Conservation (phyloP, 2,888 invertebrate genomes). For the Uropetala carovei region DNA sequence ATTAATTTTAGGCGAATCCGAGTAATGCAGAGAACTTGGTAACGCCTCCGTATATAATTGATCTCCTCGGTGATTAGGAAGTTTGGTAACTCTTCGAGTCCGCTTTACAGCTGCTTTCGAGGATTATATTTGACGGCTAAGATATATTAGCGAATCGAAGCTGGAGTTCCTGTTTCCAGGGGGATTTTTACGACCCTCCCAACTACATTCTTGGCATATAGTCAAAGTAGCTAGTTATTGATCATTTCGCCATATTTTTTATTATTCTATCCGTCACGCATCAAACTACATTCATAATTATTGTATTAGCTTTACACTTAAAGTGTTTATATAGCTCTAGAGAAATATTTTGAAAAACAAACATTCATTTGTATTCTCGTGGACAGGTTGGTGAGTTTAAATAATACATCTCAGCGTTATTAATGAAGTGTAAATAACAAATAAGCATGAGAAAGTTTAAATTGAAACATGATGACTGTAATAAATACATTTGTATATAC, state of each 20-base stretch:
- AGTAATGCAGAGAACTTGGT: neutral
- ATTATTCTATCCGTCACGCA: neutral
- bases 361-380: no score
- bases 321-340: no score
- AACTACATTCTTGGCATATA: neutral
- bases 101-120: neutral
- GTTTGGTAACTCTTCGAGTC: neutral
- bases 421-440: no score
- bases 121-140: neutral
- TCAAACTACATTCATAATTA: neutral
- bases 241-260: neutral
- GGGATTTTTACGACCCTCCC: neutral
- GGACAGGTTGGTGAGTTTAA: no score
- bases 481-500: no score
- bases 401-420: no score
- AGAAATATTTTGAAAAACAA: no score
- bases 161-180: no score
- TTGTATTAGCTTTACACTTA: no score
- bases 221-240: neutral
- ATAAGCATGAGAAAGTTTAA: no score
- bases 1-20: neutral
- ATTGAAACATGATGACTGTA: no score
- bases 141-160: neutral
- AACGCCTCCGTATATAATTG: slow-evolving; percentile 13
- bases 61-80: neutral